phyloP scores from a whole-genome alignment of 2,113 vertebrate genomes.

The Atlantisia rogersi region DNA sequence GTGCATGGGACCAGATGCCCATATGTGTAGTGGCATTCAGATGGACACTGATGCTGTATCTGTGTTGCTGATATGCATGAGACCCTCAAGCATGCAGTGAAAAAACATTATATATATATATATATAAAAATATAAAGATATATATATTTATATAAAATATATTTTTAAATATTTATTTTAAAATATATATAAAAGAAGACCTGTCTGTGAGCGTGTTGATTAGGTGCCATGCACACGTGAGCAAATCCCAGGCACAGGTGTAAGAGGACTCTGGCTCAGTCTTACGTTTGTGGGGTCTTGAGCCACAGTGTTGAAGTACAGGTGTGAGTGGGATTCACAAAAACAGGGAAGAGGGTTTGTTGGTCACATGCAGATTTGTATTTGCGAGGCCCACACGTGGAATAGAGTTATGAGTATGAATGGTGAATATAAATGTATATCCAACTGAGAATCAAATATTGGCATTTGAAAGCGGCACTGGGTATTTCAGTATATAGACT shows the following conservation, averaged over 20 bases:
- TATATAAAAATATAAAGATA: too few relatives aligned
- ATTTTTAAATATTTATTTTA: too few relatives aligned
- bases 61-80: fast-evolving
- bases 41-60: not conserved
- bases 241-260: not conserved
- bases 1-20: not conserved
- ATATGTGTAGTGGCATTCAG: not conserved
- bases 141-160: too few relatives aligned
- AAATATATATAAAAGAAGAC: not conserved
- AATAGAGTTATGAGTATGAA: not conserved
- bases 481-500: not conserved
- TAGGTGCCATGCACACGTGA: not conserved
- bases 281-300: not conserved
- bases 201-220: not conserved
- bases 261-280: not conserved
- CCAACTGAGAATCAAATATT: not conserved
- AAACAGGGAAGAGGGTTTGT: not conserved
- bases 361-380: not conserved
- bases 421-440: not conserved
- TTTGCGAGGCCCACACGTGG: not conserved
- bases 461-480: not conserved
- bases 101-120: too few relatives aligned
- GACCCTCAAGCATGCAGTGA: not conserved
- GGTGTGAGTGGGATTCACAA: not conserved
- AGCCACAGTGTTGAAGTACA: fast-evolving